Conservation (phyloP, 2,797 vertebrate species). For the Leptodactylus fallax region DNA sequence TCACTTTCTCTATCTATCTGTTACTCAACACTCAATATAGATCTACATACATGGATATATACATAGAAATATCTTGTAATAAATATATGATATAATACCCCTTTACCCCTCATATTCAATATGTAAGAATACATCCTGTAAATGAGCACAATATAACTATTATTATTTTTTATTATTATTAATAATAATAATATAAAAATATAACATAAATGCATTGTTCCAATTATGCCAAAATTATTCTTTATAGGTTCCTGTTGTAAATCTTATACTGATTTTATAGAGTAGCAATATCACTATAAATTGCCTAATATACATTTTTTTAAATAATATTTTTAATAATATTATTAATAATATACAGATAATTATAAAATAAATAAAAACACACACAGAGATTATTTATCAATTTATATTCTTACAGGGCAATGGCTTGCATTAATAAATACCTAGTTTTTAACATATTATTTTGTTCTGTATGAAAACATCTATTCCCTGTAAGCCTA, state of each 20-base stretch:
- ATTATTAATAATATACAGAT: background rate
- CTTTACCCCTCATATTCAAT: too few species aligned
- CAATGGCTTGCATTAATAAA: background rate
- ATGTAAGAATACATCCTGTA: too few species aligned
- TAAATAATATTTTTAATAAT: background rate
- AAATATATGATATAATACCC: too few species aligned
- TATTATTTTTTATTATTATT: too few species aligned
- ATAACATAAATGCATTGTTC: background rate
- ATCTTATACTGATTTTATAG: background rate
- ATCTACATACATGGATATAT: too few species aligned
- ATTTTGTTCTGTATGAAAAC: background rate
- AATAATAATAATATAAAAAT: too few species aligned
- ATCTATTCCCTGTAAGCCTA: too few species aligned
- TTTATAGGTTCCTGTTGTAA: too few species aligned
- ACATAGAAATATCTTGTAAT: too few species aligned
- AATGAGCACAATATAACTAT: background rate
- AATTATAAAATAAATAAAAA: background rate
- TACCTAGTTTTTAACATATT: background rate
- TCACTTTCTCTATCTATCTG: too few species aligned
- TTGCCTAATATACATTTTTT: background rate
- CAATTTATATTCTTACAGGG: background rate
- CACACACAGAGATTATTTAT: background rate
- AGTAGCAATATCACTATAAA: background rate
- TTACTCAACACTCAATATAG: too few species aligned
- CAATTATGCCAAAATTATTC: too few species aligned